A percentile compares a stretch with the other conserved stretches of the same genome.
Evolutionary conservation across 2,888 invertebrate genomes (phyloP).

Genomic region (Coelopa pilipes): DNA sequence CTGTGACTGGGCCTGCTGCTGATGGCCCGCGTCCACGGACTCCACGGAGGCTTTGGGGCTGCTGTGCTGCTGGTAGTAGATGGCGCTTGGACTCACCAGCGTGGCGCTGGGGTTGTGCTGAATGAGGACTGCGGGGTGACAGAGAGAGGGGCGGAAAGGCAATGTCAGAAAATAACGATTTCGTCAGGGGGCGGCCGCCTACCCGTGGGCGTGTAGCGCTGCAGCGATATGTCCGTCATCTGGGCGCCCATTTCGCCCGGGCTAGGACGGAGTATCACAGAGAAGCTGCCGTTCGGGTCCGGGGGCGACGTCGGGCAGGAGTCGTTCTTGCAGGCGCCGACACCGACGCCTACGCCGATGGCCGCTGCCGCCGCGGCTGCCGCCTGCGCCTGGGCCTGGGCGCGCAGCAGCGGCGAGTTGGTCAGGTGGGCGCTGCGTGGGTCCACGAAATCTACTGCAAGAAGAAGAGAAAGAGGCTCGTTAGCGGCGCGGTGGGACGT

Average conservation of each 20-base stretch:
- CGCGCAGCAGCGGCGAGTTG: conserved; percentile 60
- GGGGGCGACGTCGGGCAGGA: conserved; percentile 61
- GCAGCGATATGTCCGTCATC: conserved; percentile 52
- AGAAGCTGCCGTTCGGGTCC: conserved; percentile 55
- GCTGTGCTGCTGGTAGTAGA: conserved; percentile 69
- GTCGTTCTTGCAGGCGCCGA: conserved; percentile 56
- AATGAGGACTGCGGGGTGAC: conserved; percentile 55
- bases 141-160: not conserved
- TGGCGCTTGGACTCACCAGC: conserved; percentile 68
- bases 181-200: conserved; percentile 53
- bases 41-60: conserved; percentile 54
- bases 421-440: conserved; percentile 63
- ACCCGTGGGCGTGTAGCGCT: conserved; percentile 61
- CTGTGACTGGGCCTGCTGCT: conserved; percentile 43
- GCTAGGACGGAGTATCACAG: conserved; percentile 62
- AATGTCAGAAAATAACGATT: not conserved
- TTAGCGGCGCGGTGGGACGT: too few species aligned
- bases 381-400: conserved; percentile 48
- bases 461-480: not conserved
- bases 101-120: conserved; percentile 68
- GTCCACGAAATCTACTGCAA: conserved; percentile 65
- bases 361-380: conserved; percentile 13
- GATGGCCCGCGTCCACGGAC: conserved; percentile 57
- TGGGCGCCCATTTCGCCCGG: conserved; percentile 51
- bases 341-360: too few species aligned